Evolutionary conservation across 2,797 vertebrate genomes (phyloP).

Genomic region (Spinus olivaceus): DNA sequence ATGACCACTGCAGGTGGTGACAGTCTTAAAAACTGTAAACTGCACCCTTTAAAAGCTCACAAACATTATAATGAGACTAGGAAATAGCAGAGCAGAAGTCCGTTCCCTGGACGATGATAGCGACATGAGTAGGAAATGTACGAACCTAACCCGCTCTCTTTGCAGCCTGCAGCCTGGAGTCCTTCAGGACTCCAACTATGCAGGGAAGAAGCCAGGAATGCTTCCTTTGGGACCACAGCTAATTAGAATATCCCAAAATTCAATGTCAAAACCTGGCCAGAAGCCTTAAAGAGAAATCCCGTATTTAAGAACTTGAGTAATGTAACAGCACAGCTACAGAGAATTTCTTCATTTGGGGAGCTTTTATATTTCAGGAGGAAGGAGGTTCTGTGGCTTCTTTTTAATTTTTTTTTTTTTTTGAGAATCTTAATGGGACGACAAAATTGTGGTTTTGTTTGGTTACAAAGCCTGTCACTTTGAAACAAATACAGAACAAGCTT

Average conservation of each 20-base stretch:
- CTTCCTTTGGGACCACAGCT: constrained; percentile 26
- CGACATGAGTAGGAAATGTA: constrained; percentile 11
- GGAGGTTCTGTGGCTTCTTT: background rate
- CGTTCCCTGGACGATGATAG: background rate
- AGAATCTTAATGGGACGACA: background rate
- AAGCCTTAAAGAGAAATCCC: constrained; percentile 49
- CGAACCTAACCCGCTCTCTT: background rate
- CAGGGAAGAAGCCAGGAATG: constrained; percentile 21
- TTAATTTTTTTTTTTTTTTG: background rate
- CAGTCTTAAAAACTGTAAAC: constrained; percentile 14
- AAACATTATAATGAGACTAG: constrained; percentile 30
- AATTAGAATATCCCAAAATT: constrained; percentile 49
- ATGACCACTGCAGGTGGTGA: background rate
- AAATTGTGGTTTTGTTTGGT: background rate
- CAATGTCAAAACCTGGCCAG: constrained; percentile 61
- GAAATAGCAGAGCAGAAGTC: constrained; percentile 24
- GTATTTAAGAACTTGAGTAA: background rate
- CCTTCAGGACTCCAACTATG: background rate
- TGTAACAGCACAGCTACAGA: background rate
- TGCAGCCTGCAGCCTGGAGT: constrained; percentile 22
- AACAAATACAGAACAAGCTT: background rate
- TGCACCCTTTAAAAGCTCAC: background rate
- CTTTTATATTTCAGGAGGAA: background rate
- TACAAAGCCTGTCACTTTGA: background rate
- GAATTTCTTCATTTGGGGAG: background rate